A percentile compares a stretch with the other conserved stretches of the same genome.
Conservation (phyloP, 2,113 vertebrate genomes). For the Propithecus coquereli region DNA sequence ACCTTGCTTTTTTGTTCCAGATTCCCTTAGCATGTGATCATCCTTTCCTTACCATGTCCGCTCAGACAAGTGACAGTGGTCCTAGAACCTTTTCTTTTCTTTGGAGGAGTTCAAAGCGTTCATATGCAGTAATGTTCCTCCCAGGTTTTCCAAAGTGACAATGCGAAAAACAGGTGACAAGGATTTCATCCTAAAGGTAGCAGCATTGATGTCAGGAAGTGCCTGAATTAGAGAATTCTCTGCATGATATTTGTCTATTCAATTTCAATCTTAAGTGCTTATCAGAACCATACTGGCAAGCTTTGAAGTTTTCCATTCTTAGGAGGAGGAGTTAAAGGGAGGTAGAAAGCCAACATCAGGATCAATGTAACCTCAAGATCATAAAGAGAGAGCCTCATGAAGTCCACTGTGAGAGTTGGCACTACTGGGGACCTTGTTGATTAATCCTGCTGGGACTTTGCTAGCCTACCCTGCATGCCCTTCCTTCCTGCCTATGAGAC, state of each 20-base stretch:
- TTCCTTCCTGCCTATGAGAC: not conserved
- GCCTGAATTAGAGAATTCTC: not conserved
- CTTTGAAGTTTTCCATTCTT: not conserved
- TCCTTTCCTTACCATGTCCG: not conserved
- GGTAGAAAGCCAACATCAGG: not conserved
- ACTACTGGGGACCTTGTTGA: not conserved
- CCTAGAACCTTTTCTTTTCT: not conserved
- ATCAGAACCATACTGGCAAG: not conserved
- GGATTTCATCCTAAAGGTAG: not conserved
- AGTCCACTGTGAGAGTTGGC: not conserved
- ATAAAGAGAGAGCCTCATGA: not conserved
- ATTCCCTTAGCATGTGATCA: not conserved
- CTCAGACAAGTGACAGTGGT: not conserved
- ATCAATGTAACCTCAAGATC: not conserved
- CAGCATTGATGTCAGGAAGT: not conserved
- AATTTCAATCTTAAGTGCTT: not conserved
- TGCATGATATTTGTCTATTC: not conserved
- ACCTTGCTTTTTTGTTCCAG: not conserved
- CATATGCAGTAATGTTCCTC: not conserved
- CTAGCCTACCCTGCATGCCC: not conserved
- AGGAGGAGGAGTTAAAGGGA: not conserved
- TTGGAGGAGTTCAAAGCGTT: not conserved
- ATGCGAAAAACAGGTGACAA: not conserved
- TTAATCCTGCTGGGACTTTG: not conserved
- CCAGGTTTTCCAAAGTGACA: not conserved